A percentile compares a stretch with the other conserved stretches of the same genome.
Conservation (phyloP, 2,113 vertebrate species). For the Lonchura striata region DNA sequence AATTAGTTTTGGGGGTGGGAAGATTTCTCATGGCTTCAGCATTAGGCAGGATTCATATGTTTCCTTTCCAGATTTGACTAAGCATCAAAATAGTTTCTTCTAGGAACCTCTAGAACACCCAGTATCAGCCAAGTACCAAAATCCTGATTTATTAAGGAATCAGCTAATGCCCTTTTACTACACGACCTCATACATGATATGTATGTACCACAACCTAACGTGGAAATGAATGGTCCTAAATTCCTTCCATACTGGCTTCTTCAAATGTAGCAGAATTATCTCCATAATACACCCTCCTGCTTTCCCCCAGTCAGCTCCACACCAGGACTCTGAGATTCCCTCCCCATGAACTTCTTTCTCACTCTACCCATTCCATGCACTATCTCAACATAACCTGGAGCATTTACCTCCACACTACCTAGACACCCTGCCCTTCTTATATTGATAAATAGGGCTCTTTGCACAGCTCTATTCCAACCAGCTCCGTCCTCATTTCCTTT, state of each 20-base stretch:
- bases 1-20: background rate
- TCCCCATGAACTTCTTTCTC: background rate
- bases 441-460: background rate
- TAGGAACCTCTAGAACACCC: background rate
- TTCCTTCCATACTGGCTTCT: background rate
- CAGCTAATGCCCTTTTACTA: background rate
- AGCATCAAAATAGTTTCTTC: background rate
- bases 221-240: background rate
- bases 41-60: background rate
- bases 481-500: background rate
- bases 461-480: background rate
- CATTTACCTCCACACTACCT: background rate
- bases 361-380: background rate
- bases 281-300: background rate
- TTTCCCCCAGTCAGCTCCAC: background rate
- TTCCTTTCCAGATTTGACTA: conserved; percentile 21
- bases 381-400: background rate
- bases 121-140: background rate
- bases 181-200: accelerated
- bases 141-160: background rate
- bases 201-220: background rate
- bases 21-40: background rate
- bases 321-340: background rate
- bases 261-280: background rate
- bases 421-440: background rate